Conservation (phyloP, 2,113 vertebrate genomes). For the Myiopsitta monachus region DNA sequence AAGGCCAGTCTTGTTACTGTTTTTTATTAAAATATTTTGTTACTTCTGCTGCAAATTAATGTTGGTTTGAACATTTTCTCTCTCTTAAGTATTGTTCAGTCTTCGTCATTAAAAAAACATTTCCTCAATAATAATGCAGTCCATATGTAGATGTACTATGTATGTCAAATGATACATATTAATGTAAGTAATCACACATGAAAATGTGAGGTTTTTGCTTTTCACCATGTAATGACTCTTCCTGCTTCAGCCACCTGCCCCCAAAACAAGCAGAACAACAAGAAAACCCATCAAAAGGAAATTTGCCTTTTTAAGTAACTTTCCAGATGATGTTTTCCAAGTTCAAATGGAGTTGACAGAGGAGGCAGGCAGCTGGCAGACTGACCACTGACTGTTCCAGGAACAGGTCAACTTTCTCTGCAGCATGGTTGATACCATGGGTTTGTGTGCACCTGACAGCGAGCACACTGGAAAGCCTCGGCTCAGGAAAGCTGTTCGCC, state of each 20-base stretch:
- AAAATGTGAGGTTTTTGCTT: constrained; percentile 28
- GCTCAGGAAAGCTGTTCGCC: not conserved
- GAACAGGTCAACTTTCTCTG: not conserved
- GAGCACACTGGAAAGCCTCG: accelerated
- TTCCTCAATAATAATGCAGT: constrained; percentile 53
- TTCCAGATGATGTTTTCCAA: not conserved
- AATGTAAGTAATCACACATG: constrained; percentile 5
- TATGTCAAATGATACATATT: constrained; percentile 32
- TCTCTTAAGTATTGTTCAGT: constrained; percentile 57
- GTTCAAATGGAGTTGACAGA: not conserved
- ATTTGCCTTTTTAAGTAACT: constrained; percentile 22
- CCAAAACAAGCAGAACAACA: constrained; percentile 28
- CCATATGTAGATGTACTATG: constrained; percentile 20
- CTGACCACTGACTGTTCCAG: not conserved
- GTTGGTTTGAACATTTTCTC: constrained; percentile 55
- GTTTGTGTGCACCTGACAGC: accelerated
- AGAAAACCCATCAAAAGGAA: not conserved
- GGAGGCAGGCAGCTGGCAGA: not conserved
- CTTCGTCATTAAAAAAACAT: constrained; percentile 63
- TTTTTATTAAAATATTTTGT: constrained; percentile 41
- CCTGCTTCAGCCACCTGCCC: not conserved
- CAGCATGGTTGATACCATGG: not conserved
- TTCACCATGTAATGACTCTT: constrained; percentile 22
- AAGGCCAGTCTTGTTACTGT: not conserved
- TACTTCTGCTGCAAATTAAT: constrained; percentile 48